These are phyloP conservation scores for Caenorhabditis sp. DNA, from an alignment of 2,888 invertebrate genomes.

Conservation along the genomic window DNA sequence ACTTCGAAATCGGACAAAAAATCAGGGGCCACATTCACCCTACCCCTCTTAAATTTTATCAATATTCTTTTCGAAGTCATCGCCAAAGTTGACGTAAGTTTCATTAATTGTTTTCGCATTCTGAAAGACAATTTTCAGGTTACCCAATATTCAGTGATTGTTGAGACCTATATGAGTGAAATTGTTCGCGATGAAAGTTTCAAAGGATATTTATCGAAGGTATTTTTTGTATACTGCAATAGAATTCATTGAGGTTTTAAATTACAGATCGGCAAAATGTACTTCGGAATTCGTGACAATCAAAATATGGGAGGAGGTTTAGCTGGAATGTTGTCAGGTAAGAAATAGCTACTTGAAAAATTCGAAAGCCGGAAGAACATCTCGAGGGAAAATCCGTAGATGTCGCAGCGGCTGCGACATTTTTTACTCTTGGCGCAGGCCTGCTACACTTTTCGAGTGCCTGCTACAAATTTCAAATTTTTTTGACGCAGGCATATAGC, in stretches of 20 bases:
- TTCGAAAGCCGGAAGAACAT: neutral
- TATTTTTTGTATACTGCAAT: neutral
- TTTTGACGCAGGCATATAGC: no score
- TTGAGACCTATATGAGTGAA: constrained; percentile 15
- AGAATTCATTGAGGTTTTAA: neutral
- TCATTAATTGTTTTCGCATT: neutral
- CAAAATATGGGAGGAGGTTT: constrained; percentile 14
- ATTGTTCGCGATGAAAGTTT: constrained; percentile 8
- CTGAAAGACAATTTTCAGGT: constrained; percentile 11
- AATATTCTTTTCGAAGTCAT: constrained; percentile 25
- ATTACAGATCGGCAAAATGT: constrained; percentile 23
- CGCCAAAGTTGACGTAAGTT: constrained; percentile 24
- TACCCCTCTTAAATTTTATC: constrained; percentile 28
- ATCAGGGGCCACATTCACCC: neutral
- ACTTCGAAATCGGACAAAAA: neutral
- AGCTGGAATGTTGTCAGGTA: constrained; percentile 18
- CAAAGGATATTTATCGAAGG: constrained; percentile 17
- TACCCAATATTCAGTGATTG: constrained; percentile 15
- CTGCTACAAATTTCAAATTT: no score
- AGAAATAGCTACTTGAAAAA: no score
- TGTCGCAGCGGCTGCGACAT: no score
- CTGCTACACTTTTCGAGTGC: no score
- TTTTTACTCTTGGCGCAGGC: no score
- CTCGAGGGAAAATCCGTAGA: constrained; percentile 4
- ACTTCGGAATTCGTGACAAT: constrained; percentile 25